Evolutionary conservation across 1,140 invertebrate species (phyloP).

Genomic region (Choristoneura fumiferana): DNA sequence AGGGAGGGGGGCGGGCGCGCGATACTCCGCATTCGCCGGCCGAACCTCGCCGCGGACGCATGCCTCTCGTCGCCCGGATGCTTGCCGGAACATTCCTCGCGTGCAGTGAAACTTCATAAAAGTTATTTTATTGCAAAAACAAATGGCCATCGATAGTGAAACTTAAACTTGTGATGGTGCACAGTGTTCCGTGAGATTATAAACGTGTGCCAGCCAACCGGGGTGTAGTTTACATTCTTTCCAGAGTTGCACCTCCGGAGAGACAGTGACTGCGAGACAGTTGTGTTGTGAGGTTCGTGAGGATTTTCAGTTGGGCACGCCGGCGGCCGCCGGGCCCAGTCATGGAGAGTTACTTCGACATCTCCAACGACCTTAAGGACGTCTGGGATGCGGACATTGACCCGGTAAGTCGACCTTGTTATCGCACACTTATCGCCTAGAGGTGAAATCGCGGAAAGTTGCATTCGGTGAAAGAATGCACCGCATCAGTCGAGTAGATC

Average conservation of each 20-base stretch:
- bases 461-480: not conserved
- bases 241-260: conserved; percentile 51
- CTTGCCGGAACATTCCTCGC: conserved; percentile 54
- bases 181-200: conserved; percentile 47
- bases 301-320: conserved; percentile 54
- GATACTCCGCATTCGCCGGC: conserved; percentile 56
- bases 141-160: conserved; percentile 71
- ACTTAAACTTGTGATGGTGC: conserved; percentile 62
- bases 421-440: conserved; percentile 48
- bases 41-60: conserved; percentile 42
- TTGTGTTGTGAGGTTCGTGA: conserved; percentile 54
- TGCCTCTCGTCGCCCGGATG: conserved; percentile 30
- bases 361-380: conserved; percentile 84
- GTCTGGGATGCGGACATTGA: conserved; percentile 88
- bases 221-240: conserved; percentile 55
- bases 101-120: conserved; percentile 66
- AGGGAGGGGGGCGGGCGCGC: conserved; percentile 39
- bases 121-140: conserved; percentile 52
- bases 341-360: conserved; percentile 85
- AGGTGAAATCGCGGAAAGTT: conserved; percentile 27
- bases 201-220: conserved; percentile 36
- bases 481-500: not conserved
- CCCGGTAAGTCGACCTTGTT: conserved; percentile 82
- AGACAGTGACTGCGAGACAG: conserved; percentile 60
- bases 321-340: conserved; percentile 64